Evolutionary conservation across 2,888 invertebrate genomes (phyloP), one percentile per base, ranked within the genome.

Genomic region (Phengaris arion): DNA sequence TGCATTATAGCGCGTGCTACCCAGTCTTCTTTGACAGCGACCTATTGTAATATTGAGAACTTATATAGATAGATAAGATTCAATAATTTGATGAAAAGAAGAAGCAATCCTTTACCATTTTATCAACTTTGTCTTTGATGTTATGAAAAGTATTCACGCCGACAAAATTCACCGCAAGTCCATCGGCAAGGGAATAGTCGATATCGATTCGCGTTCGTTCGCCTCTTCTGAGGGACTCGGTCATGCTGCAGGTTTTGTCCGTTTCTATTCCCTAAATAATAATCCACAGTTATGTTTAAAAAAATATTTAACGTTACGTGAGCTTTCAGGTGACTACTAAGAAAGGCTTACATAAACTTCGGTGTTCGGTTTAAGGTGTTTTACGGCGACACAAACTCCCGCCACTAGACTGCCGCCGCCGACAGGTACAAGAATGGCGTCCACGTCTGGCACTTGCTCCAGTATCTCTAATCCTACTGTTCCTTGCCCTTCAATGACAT

Each of bases 321-420:
- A 35, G 10, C 6, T 64, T 64, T 64, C 6, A 12, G 10, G 7
- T 12, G 6, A 35, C 64, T 9, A 12, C 12, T 2, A 35, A 64
- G 35, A 64, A 45, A 12, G 13, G 35, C 96, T 95, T 90, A 98
- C 98, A 85, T 98, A 98, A 76, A 99, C 95, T 92, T 96, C 95
- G 3, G 97, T 95, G 75, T 95, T 94, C 1, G 98, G 98, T 79
- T 96, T 96, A 13, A 99, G 92, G 22, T 96, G 96, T 89, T 99
- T 99, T 12, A 97, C 94, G 3, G 98, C 98, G 2, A 97, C 94
- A 0, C 98, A 97, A 15, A 97, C 94, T 0, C 99, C 99, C 9
- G 98, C 96, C 59, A 99, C 95, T 0, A 99, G 94, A 1, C 99
- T 98, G n/a, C 97, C 98, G 4, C 98, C 99, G 0, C 99, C 99